These are phyloP conservation scores for Panagrolaimus sp. DNA, from an alignment of 1,140 invertebrate genomes.

Conservation along the genomic window DNA sequence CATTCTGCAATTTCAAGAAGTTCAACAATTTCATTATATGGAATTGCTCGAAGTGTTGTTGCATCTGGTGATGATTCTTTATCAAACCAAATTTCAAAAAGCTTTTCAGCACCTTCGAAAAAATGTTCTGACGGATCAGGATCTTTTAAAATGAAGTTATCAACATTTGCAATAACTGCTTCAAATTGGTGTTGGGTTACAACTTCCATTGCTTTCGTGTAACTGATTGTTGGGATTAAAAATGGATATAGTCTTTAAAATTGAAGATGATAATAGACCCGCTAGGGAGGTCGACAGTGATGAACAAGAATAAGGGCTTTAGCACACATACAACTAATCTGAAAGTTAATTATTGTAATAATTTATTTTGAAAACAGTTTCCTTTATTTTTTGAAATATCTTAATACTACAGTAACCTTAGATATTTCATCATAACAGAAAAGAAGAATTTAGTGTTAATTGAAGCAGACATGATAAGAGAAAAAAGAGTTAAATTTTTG, in stretches of 20 bases:
- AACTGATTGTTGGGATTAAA: not conserved
- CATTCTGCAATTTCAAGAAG: conserved; percentile 84
- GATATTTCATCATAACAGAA: no score
- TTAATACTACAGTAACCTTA: no score
- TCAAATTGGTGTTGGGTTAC: not conserved
- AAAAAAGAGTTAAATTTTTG: no score
- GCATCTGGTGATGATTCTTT: conserved; percentile 65
- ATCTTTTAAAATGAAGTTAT: no score
- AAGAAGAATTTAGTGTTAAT: no score
- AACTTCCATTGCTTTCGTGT: not conserved
- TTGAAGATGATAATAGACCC: conserved; percentile 24
- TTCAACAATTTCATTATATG: conserved; percentile 72
- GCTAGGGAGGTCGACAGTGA: conserved; percentile 54
- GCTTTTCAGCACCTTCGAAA: conserved; percentile 93
- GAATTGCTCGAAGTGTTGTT: conserved; percentile 57
- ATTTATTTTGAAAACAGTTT: no score
- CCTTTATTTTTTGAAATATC: no score
- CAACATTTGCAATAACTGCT: not conserved
- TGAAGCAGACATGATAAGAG: no score
- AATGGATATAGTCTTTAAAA: no score
- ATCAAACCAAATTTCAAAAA: conserved; percentile 91
- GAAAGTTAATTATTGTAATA: no score
- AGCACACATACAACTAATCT: conserved; percentile 41
- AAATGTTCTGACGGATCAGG: conserved; percentile 41
- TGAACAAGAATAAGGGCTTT: conserved; percentile 47